phyloP scores from a whole-genome alignment of 2,888 invertebrate genomes.

The Acrobasis consociella region DNA sequence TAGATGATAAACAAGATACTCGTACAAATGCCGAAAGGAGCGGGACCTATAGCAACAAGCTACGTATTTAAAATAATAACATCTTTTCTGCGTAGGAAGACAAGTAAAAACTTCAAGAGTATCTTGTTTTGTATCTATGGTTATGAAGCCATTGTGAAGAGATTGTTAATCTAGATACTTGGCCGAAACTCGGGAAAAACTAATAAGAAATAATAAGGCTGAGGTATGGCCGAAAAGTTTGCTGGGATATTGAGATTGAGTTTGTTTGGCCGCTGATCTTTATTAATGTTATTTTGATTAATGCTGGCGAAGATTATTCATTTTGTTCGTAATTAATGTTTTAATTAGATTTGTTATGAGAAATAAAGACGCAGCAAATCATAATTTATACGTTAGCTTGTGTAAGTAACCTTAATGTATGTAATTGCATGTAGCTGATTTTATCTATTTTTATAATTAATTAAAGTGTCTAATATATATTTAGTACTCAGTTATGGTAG shows the following conservation, averaged over 20 bases:
- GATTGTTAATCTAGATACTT: conserved; percentile 25
- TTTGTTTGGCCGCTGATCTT: conserved; percentile 15
- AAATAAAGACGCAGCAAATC: too few species aligned
- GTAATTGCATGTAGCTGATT: too few species aligned
- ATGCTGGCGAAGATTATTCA: not conserved
- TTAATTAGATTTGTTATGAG: not conserved
- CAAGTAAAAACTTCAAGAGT: conserved; percentile 27
- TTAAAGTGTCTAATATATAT: too few species aligned
- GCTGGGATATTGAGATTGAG: conserved; percentile 17
- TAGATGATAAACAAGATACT: too few species aligned
- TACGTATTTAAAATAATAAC: not conserved
- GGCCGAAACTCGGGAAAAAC: conserved; percentile 27
- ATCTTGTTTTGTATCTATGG: conserved; percentile 18
- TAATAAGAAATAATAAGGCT: conserved; percentile 17
- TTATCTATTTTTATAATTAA: too few species aligned
- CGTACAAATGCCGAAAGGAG: too few species aligned
- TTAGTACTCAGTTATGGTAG: too few species aligned
- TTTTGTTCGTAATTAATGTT: not conserved
- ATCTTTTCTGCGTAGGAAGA: conserved; percentile 33
- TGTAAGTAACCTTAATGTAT: too few species aligned
- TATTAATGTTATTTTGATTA: conserved; percentile 14
- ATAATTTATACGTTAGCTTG: too few species aligned
- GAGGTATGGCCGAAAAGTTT: conserved; percentile 18
- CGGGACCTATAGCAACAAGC: too few species aligned
- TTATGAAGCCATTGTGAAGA: conserved; percentile 14